Base-by-base conservation (phyloP, 1,140 invertebrate species). In the Dendroctonus ponderosae region DNA sequence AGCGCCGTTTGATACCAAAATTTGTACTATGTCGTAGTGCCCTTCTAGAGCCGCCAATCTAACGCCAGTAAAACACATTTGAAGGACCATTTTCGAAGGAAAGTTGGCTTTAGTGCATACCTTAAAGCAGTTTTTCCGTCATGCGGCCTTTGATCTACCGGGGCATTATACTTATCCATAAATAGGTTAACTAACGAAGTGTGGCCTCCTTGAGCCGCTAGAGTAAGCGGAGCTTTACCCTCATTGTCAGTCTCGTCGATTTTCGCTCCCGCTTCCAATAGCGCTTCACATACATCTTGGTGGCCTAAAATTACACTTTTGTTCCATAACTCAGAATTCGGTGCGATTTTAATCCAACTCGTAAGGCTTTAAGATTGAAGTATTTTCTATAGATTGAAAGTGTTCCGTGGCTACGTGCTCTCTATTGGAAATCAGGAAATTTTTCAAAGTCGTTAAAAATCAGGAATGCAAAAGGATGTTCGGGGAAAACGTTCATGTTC, bases 101-200 rank as follows among this genome's bases (percentile, higher is more conserved):
- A 26, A 26, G 26, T 2, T 26, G 26, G 26, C 1, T 26, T 26
- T 1, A 2, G 57, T n/a, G 37, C 48, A 43, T 78, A 87, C 80
- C 95, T 86, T n/a, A 98, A 82, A 0, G 96, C 92, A 5, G 94
- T 97, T 80, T 94, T 94, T 5, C 94, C 94, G 80, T 97, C 94
- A 76, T 96, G 92, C 37, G 94, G 93, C 56, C 89, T 85, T 75
- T 95, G 92, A 80, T 97, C 91, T 5, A 95, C 89, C 6, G 89
- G 87, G 14, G 92, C 91, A 40, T 82, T 85, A 78, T 90, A 87
- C 53, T 87, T 84, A 66, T 89, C 85, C n/a, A 94, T 74, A 3
- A 95, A 81, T 56, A 86, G 80, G 65, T 85, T 84, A 0, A 91
- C 88, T 9, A 94, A 73, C 56, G 82, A 78, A 0, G 85, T 84